phyloP scores from a whole-genome alignment of 2,888 invertebrate genomes.

The Lasioglossum pauxillum region DNA sequence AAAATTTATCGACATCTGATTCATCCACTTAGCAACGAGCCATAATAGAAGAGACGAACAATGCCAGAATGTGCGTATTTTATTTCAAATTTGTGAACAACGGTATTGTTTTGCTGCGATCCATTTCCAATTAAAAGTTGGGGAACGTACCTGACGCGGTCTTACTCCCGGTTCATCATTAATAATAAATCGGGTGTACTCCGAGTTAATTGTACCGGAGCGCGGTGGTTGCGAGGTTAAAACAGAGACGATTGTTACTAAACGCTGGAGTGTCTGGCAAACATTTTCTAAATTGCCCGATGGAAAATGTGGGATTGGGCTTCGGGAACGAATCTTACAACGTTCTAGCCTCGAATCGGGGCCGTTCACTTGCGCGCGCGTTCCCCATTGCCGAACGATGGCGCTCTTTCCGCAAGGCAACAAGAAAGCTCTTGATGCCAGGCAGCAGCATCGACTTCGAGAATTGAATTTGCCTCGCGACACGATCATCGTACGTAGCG shows the following conservation, averaged over 20 bases:
- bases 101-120: background rate
- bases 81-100: background rate
- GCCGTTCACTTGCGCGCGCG: conserved; percentile 52
- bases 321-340: conserved; percentile 20
- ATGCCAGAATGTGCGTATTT: background rate
- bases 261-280: background rate
- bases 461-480: conserved; percentile 21
- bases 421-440: conserved; percentile 13
- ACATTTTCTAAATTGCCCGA: background rate
- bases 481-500: background rate
- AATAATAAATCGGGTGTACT: background rate
- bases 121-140: conserved; percentile 17
- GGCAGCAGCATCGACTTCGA: background rate
- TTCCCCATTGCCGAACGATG: conserved; percentile 46
- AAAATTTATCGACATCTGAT: background rate
- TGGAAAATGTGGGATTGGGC: conserved; percentile 8
- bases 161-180: background rate
- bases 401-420: conserved; percentile 46
- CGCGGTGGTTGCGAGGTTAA: background rate
- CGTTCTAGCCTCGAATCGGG: conserved; percentile 53
- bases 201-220: conserved; percentile 10
- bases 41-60: background rate
- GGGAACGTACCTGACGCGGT: background rate
- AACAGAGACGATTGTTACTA: background rate
- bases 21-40: background rate